Base-by-base conservation (phyloP, 2,113 vertebrate species). In the Phalacrocorax brasilianus region DNA sequence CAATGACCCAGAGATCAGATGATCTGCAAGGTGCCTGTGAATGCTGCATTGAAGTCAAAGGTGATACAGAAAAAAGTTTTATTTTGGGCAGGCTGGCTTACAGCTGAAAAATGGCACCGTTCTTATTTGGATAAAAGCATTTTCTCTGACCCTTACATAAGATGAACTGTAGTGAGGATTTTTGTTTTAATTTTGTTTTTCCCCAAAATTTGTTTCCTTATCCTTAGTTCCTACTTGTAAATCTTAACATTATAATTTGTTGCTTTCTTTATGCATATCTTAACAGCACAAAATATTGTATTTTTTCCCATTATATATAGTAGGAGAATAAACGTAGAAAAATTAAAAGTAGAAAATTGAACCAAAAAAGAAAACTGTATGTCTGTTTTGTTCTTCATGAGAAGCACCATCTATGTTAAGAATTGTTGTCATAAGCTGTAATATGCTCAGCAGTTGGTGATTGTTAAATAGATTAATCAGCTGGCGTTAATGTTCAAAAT, bases 391-490 rank as follows among this genome's bases (percentile, higher is more conserved):
- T 58, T 80, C 33, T 67, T 87, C n/a, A 24, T 33, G 30, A 91
- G 42, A 8, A 78, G 5, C 11, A 67, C 22, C 14, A 19, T 87
- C 88, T 59, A 49, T 38, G 40, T 88, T 68, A 42, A 15, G 17
- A 73, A 56, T 59, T 58, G 19, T 47, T 93, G 26, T 74, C 52
- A 10, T 85, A 50, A 70, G 62, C 10, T 85, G 22, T 74, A 62
- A 55, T 81, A 53, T 73, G 23, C 21, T 91, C 70, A 74, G 38
- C 42, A 74, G 73, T 81, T 85, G 38, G 18, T 84, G 59, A 62
- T 40, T 92, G 40, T 87, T 72, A 96, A 88, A 50, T 40, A 72
- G 45, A 82, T 89, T 92, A 94, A 93, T 95, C 76, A 94, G 56
- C 45, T 89, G n/a, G 26, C 83, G 38, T 40, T 90, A 91, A 65